Evolutionary conservation across 1,140 invertebrate species (phyloP).

Genomic region (Bombus vancouverensis): DNA sequence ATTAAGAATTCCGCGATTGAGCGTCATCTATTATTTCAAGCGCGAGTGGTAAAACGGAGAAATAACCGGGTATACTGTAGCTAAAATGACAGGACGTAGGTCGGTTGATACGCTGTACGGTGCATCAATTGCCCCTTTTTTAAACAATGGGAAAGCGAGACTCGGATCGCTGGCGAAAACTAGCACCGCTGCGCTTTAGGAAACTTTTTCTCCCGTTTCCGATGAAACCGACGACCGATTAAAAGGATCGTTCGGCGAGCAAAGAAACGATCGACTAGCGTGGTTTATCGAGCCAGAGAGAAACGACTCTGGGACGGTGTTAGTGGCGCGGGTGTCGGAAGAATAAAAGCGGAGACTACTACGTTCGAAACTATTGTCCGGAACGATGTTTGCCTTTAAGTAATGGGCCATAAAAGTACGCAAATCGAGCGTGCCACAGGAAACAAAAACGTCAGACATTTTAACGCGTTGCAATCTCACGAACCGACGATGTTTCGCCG

Average conservation of each 20-base stretch:
- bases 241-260: not conserved
- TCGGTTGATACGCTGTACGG: not conserved
- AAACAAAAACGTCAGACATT: not conserved
- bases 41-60: not conserved
- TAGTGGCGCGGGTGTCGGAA: too few species aligned
- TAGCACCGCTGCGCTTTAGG: not conserved
- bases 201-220: not conserved
- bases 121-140: not conserved
- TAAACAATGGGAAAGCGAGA: not conserved
- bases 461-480: constrained; percentile 6
- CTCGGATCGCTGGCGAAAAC: not conserved
- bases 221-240: not conserved
- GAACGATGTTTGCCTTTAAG: constrained; percentile 30
- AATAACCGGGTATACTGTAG: not conserved
- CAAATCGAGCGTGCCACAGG: constrained; percentile 15
- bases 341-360: too few species aligned
- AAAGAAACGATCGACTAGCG: not conserved
- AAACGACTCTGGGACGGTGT: too few species aligned
- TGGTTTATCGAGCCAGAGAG: not conserved
- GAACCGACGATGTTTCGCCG: not conserved
- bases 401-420: constrained; percentile 14
- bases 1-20: constrained; percentile 13
- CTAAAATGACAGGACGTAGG: constrained; percentile 9
- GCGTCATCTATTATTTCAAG: constrained; percentile 20
- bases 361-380: too few species aligned